Conservation (phyloP, 2,113 vertebrate species). For the Labeo rohita region DNA sequence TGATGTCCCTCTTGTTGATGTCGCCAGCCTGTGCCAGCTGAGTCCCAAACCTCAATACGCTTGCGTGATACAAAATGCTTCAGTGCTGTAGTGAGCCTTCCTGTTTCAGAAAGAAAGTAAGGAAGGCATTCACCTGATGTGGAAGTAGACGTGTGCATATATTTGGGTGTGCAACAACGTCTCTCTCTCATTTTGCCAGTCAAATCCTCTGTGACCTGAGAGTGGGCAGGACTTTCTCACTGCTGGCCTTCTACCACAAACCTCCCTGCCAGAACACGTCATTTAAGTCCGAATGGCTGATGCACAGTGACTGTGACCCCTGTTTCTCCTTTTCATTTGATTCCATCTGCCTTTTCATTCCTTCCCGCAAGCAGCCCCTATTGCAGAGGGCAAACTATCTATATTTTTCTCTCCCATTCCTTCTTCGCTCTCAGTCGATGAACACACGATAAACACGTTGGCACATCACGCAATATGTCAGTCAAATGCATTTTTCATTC, state of each 20-base stretch:
- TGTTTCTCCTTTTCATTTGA: conserved; percentile 14
- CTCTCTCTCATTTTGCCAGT: conserved; percentile 26
- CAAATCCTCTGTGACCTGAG: conserved; percentile 9
- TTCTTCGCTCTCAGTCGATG: background rate
- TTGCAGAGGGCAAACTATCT: background rate
- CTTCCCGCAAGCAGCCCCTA: background rate
- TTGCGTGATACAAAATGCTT: background rate
- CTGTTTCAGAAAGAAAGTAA: background rate
- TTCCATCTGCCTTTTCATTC: background rate
- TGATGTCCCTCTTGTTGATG: conserved; percentile 29
- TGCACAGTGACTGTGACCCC: conserved; percentile 27
- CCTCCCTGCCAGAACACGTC: background rate
- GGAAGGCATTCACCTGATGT: background rate
- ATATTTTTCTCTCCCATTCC: background rate
- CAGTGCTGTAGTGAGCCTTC: background rate
- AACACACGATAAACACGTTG: background rate
- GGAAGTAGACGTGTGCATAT: background rate
- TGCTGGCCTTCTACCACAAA: conserved; percentile 24
- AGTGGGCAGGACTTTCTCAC: conserved; percentile 13
- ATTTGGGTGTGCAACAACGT: background rate
- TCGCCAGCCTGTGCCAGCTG: conserved; percentile 7
- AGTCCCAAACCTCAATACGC: background rate
- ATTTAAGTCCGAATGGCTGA: background rate
- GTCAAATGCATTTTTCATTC: background rate
- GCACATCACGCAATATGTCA: background rate